Percentiles rank a stretch among this genome's conserved stretches.
These are phyloP conservation scores for Drosophila nigromelanica DNA, from an alignment of 1,140 invertebrate genomes.

Conservation along the genomic window DNA sequence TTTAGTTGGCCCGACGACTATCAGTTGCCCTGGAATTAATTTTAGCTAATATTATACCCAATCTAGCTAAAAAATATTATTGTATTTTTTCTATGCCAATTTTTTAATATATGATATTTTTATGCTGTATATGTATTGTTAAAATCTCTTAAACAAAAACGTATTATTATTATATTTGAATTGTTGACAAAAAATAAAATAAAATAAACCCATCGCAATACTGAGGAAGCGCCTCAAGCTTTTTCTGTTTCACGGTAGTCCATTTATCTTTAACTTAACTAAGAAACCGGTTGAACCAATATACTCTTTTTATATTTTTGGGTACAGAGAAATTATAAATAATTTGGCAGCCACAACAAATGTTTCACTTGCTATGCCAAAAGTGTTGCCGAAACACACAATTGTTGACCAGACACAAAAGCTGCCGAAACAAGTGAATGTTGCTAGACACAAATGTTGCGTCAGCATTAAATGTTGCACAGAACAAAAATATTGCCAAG, in stretches of 20 bases:
- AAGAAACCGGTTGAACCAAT: background rate
- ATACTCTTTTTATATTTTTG: background rate
- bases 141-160: too few relatives aligned
- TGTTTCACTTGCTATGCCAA: background rate
- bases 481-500: slow-evolving; percentile 27
- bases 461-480: background rate
- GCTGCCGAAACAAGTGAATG: background rate
- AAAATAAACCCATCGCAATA: too few relatives aligned
- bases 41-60: background rate
- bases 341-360: slow-evolving; percentile 4
- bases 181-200: too few relatives aligned
- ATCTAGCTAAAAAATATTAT: too few relatives aligned
- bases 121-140: too few relatives aligned
- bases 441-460: background rate
- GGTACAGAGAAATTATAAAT: background rate
- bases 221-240: too few relatives aligned
- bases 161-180: too few relatives aligned
- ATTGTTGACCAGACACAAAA: background rate
- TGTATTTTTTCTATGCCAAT: background rate
- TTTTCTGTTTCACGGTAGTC: too few relatives aligned
- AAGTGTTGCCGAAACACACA: slow-evolving; percentile 12
- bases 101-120: background rate
- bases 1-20: background rate
- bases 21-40: background rate
- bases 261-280: too few relatives aligned